Percentiles rank a stretch among this genome's conserved stretches.
Evolutionary conservation across 2,888 invertebrate genomes (phyloP).

Genomic region (Amphipoea oculea): DNA sequence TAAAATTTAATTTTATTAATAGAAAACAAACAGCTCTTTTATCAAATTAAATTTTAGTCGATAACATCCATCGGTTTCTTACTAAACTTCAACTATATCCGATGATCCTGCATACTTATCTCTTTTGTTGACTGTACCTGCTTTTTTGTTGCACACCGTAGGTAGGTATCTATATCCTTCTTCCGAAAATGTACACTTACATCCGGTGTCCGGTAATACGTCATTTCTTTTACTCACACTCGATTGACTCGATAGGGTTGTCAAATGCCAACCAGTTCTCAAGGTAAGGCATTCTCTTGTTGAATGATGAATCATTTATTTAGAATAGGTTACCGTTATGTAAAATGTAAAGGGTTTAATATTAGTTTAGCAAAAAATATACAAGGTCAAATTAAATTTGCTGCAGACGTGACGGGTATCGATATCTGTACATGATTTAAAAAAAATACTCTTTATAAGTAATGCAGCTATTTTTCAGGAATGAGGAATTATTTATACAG

Average conservation of each 20-base stretch:
- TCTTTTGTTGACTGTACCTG: no score
- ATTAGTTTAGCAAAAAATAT: not conserved
- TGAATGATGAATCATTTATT: not conserved
- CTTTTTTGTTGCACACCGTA: conserved; percentile 29
- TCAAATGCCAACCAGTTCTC: not conserved
- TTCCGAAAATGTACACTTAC: conserved; percentile 73
- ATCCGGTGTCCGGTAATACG: conserved; percentile 72
- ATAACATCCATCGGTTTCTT: no score
- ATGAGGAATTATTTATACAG: conserved; percentile 3
- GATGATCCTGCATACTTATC: no score
- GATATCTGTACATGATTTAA: no score
- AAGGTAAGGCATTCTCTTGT: conserved; percentile 17
- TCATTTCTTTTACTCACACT: conserved; percentile 60
- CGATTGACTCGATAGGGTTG: conserved; percentile 49
- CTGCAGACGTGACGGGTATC: no score
- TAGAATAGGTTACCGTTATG: not conserved
- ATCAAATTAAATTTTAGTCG: no score
- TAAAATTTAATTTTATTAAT: no score
- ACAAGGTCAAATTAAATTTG: no score
- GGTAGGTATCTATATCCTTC: conserved; percentile 69
- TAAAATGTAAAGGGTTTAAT: not conserved
- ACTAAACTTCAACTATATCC: no score
- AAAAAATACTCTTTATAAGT: no score
- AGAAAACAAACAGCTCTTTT: no score
- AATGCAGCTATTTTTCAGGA: not conserved